A percentile compares a stretch with the other conserved stretches of the same genome.
These are phyloP conservation scores for Rhabdomys dilectus DNA, from an alignment of 2,113 vertebrate genomes.

Conservation along the genomic window DNA sequence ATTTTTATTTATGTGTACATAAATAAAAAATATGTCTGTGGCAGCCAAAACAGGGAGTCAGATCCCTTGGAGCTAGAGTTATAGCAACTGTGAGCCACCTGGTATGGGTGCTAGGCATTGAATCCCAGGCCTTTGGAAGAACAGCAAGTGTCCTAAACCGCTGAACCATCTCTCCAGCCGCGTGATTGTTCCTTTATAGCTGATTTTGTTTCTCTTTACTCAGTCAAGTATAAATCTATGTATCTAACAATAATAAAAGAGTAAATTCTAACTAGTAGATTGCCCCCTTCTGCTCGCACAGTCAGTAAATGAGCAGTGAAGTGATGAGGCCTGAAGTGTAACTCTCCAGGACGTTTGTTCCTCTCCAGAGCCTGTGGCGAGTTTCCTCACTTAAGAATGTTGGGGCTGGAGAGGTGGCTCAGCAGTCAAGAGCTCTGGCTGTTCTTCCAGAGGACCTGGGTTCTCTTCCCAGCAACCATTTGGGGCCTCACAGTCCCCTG, in stretches of 20 bases:
- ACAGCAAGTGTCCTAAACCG: not conserved
- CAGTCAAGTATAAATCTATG: slow-evolving; percentile 3
- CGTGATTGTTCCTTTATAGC: not conserved
- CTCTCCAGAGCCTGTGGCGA: not conserved
- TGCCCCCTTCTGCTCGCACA: not conserved
- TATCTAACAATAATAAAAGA: slow-evolving; percentile 41
- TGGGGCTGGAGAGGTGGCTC: not conserved
- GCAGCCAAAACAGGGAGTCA: not conserved
- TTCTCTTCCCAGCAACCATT: not conserved
- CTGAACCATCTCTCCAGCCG: not conserved
- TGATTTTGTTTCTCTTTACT: slow-evolving; percentile 36
- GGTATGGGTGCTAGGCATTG: not conserved
- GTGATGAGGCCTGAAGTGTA: slow-evolving; percentile 2
- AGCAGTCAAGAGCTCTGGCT: not conserved
- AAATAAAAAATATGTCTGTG: not conserved
- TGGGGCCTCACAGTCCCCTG: not conserved
- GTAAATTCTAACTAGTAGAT: slow-evolving; percentile 30
- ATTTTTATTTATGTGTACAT: not conserved
- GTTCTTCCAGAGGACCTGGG: not conserved
- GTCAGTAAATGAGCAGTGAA: not conserved
- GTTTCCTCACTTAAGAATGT: slow-evolving; percentile 2
- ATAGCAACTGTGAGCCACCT: not conserved
- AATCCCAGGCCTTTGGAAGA: not conserved
- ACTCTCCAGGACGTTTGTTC: not conserved
- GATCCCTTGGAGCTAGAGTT: not conserved